Conservation (phyloP, 1,140 invertebrate genomes). For the Dufourea novaeangliae region DNA sequence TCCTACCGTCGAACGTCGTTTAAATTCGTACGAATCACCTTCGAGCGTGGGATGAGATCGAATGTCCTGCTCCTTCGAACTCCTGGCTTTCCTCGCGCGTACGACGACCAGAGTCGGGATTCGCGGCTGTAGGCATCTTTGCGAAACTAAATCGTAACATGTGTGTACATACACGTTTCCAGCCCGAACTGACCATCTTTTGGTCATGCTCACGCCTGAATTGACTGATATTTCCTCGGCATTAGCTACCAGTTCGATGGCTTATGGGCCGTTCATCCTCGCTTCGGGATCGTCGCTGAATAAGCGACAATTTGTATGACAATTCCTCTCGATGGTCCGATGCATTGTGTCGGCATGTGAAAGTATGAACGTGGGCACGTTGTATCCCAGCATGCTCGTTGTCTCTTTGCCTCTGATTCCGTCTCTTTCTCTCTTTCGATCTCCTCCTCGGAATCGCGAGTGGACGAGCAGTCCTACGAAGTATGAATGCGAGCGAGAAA, state of each 20-base stretch:
- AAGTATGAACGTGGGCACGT: constrained; percentile 66
- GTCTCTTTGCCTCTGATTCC: constrained; percentile 31
- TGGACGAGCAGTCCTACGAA: constrained; percentile 23
- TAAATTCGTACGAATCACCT: constrained; percentile 39
- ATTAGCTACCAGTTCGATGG: constrained; percentile 36
- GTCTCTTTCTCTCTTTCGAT: constrained; percentile 20
- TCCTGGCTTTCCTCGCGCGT: no score
- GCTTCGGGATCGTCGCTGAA: constrained; percentile 58
- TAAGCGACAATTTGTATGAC: constrained; percentile 76
- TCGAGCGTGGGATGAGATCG: constrained; percentile 2
- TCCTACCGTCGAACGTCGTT: constrained; percentile 29
- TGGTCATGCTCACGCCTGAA: no score
- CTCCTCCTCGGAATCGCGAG: constrained; percentile 32
- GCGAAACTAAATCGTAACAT: no score
- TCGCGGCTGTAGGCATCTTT: no score
- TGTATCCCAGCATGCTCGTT: constrained; percentile 54
- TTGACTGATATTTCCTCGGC: no score
- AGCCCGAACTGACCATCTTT: no score
- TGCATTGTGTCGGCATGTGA: constrained; percentile 66
- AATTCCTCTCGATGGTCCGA: constrained; percentile 67
- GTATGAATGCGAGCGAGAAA: constrained; percentile 18
- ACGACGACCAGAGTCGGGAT: not conserved
- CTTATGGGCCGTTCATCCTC: constrained; percentile 52
- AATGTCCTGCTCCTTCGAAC: not conserved
- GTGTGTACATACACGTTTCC: no score